These are phyloP conservation scores for Hypselothyrea guttata DNA, from an alignment of 2,888 invertebrate genomes.

Conservation along the genomic window DNA sequence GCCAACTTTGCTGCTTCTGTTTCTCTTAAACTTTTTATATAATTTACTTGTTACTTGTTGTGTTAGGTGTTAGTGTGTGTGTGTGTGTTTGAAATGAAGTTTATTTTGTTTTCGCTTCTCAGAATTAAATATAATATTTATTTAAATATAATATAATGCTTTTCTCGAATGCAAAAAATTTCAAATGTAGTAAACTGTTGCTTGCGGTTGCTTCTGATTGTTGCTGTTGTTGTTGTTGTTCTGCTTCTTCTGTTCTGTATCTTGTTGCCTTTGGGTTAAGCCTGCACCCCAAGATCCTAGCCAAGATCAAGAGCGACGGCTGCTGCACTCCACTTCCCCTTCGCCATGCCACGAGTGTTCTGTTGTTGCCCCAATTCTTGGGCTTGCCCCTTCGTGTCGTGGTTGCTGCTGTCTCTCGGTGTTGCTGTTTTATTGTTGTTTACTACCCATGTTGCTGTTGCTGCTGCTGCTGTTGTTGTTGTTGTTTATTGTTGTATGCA, in stretches of 20 bases:
- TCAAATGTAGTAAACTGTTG: constrained; percentile 65
- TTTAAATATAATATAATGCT: constrained; percentile 80
- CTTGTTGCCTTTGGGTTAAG: constrained; percentile 28
- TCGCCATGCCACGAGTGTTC: no score
- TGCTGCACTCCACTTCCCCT: not conserved
- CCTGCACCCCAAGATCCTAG: constrained; percentile 25
- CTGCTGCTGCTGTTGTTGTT: no score
- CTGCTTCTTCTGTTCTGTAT: no score
- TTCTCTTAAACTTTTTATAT: constrained; percentile 1
- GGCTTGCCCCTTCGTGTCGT: constrained; percentile 15
- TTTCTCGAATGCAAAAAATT: constrained; percentile 80
- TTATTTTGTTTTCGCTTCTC: constrained; percentile 76
- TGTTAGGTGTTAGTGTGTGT: constrained; percentile 38
- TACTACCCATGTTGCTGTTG: constrained; percentile 46
- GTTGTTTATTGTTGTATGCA: constrained; percentile 70
- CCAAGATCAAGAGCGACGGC: constrained; percentile 31
- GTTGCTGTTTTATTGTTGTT: constrained; percentile 18
- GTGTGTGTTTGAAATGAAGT: constrained; percentile 66
- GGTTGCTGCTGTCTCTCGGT: constrained; percentile 18
- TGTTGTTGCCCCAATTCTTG: not conserved
- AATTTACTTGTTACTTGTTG: constrained; percentile 28
- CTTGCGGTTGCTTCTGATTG: constrained; percentile 34
- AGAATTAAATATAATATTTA: constrained; percentile 79
- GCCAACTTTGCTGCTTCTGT: constrained; percentile 54
- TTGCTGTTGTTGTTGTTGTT: constrained; percentile 37